These are phyloP conservation scores for Drosophila bocqueti DNA, from an alignment of 1,140 invertebrate species.

Conservation along the genomic window DNA sequence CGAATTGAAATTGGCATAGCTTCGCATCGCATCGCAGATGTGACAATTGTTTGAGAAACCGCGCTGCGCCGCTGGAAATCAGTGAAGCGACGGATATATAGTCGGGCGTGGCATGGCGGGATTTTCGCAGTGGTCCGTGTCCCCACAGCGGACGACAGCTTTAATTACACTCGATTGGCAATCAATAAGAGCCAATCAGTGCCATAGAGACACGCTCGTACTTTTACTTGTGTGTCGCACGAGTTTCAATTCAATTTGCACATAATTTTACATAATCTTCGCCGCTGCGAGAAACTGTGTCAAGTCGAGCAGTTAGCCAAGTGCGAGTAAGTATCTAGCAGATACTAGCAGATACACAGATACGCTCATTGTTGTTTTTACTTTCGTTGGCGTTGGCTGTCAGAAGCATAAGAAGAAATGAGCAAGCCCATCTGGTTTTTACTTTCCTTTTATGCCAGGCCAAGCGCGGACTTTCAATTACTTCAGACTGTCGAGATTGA, in stretches of 20 bases:
- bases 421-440: conserved; percentile 69
- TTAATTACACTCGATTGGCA: conserved; percentile 80
- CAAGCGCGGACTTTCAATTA: conserved; percentile 70
- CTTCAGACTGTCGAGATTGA: conserved; percentile 45
- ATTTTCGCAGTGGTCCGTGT: conserved; percentile 64
- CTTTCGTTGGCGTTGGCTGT: conserved; percentile 61
- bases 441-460: conserved; percentile 64
- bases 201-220: conserved; percentile 34
- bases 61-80: conserved; percentile 28
- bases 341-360: conserved; percentile 34
- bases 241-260: conserved; percentile 52
- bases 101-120: conserved; percentile 38
- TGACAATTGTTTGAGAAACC: conserved; percentile 55
- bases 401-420: conserved; percentile 49
- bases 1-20: conserved; percentile 21
- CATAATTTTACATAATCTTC: conserved; percentile 54
- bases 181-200: conserved; percentile 78
- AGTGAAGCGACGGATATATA: conserved; percentile 40
- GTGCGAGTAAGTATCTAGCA: conserved; percentile 29
- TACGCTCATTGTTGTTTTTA: conserved; percentile 72
- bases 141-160: conserved; percentile 50
- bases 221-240: conserved; percentile 57
- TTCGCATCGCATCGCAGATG: conserved; percentile 31
- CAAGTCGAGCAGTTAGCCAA: conserved; percentile 36
- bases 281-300: conserved; percentile 40